Conservation (phyloP, 2,888 invertebrate genomes). For the Allygus modestus region DNA sequence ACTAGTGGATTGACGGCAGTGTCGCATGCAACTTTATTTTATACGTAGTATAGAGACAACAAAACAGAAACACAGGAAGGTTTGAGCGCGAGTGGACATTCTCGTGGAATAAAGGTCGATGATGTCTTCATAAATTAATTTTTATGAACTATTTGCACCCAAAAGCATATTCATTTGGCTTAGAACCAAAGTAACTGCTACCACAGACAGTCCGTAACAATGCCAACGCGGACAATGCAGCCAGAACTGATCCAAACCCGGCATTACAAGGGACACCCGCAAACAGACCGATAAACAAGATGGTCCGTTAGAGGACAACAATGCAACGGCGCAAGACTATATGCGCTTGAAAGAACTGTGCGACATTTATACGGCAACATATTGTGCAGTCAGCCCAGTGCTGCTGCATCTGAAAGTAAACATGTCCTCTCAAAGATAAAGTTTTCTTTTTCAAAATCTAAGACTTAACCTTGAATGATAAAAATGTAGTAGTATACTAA, state of each 20-base stretch:
- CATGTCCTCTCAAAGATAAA: too few relatives aligned
- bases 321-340: background rate
- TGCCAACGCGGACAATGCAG: background rate
- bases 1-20: too few relatives aligned
- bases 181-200: background rate
- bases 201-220: background rate
- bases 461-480: too few relatives aligned
- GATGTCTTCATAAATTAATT: too few relatives aligned
- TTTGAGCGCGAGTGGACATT: too few relatives aligned
- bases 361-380: background rate
- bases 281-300: constrained; percentile 21
- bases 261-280: background rate
- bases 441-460: too few relatives aligned
- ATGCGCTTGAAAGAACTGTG: background rate
- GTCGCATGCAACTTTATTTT: too few relatives aligned
- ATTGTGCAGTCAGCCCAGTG: background rate
- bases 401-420: too few relatives aligned
- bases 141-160: background rate
- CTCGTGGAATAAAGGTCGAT: too few relatives aligned
- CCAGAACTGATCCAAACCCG: background rate
- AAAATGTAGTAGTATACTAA: too few relatives aligned
- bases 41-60: too few relatives aligned
- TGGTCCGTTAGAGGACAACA: background rate
- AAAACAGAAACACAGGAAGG: too few relatives aligned
- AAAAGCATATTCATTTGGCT: constrained; percentile 12